Conservation (phyloP, 2,113 vertebrate genomes). For the Sprattus sprattus region DNA sequence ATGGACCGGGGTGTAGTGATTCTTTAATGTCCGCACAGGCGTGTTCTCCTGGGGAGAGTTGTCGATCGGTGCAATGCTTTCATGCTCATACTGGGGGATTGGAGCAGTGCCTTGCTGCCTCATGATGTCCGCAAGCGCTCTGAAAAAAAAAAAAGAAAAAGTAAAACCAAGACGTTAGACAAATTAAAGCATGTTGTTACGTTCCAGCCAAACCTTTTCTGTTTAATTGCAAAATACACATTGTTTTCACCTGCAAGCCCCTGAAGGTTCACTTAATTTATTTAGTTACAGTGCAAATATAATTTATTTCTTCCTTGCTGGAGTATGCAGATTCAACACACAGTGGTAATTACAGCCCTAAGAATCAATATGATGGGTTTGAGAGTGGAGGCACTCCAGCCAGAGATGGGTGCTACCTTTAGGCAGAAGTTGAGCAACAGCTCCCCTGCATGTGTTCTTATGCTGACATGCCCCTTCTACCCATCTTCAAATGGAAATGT, state of each 20-base stretch:
- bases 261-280: slow-evolving; percentile 40
- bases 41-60: slow-evolving; percentile 94
- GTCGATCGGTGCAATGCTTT: slow-evolving; percentile 85
- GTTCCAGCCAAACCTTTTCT: not conserved
- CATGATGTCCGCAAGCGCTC: slow-evolving; percentile 96
- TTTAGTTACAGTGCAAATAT: slow-evolving; percentile 47
- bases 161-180: not conserved
- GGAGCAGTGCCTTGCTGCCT: slow-evolving; percentile 92
- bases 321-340: not conserved
- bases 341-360: slow-evolving; percentile 44
- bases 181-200: not conserved
- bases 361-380: slow-evolving; percentile 31
- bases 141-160: slow-evolving; percentile 57
- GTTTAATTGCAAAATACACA: slow-evolving; percentile 23
- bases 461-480: not conserved
- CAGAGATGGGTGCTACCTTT: slow-evolving; percentile 20
- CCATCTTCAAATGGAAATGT: not conserved
- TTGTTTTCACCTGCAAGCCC: not conserved
- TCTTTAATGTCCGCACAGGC: slow-evolving; percentile 88
- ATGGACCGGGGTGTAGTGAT: slow-evolving; percentile 93
- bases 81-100: slow-evolving; percentile 90
- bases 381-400: slow-evolving; percentile 27
- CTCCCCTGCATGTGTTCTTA: not conserved
- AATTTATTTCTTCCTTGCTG: not conserved
- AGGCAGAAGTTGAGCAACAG: not conserved